phyloP scores from a whole-genome alignment of 35 echinoderm and acorn worm species.

The Amphiura filiformis region DNA sequence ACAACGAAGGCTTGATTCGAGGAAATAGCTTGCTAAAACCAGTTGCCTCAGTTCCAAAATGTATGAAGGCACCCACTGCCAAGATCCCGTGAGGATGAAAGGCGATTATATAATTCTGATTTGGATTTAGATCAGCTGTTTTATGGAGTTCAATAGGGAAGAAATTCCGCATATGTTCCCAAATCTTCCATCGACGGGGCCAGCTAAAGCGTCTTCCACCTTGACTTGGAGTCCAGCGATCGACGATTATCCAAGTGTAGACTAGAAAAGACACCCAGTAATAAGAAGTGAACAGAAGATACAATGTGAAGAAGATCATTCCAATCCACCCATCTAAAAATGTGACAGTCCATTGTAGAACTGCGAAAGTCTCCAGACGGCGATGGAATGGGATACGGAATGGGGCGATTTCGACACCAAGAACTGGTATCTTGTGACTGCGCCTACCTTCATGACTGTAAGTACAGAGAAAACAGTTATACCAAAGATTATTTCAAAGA shows the following conservation, averaged over 20 bases:
- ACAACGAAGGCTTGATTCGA: conserved; percentile 52
- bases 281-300: conserved; percentile 25
- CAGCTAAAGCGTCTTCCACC: conserved; percentile 54
- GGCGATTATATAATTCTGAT: conserved; percentile 60
- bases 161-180: conserved; percentile 55
- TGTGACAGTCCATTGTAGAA: conserved; percentile 59
- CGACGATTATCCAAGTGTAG: conserved; percentile 42
- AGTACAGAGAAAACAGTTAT: too few relatives aligned
- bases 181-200: conserved; percentile 39
- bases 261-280: conserved; percentile 55
- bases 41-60: conserved; percentile 76
- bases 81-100: conserved; percentile 91
- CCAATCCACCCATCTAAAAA: conserved; percentile 46
- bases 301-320: background rate
- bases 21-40: conserved; percentile 63
- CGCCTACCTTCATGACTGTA: too few relatives aligned
- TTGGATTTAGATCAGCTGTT: conserved; percentile 67
- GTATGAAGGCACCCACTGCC: conserved; percentile 57
- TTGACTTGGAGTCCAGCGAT: conserved; percentile 51
- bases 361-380: conserved; percentile 78
- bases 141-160: conserved; percentile 61
- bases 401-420: conserved; percentile 35
- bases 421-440: too few relatives aligned
- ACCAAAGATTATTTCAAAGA: too few relatives aligned
- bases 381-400: conserved; percentile 73